These are phyloP conservation scores for Triplophysa bombifrons DNA, from an alignment of 2,797 vertebrate genomes.

Conservation along the genomic window DNA sequence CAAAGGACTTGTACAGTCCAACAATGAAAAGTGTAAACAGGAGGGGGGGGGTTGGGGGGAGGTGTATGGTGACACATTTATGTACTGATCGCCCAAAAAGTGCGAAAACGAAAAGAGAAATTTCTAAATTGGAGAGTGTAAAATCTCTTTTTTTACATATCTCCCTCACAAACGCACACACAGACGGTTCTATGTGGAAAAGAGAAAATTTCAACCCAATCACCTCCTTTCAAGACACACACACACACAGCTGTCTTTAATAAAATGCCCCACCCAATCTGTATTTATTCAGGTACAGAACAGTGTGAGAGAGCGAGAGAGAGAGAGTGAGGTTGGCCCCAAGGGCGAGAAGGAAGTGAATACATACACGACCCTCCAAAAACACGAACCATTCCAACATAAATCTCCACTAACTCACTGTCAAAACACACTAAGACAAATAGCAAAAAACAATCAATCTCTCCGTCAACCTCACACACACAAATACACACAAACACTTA, in stretches of 20 bases:
- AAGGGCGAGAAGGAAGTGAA: constrained; percentile 55
- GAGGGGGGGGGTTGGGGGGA: too few relatives aligned
- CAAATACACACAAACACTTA: constrained; percentile 51
- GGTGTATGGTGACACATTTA: neutral
- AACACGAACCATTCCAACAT: constrained; percentile 73
- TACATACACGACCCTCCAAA: constrained; percentile 56
- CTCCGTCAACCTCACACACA: constrained; percentile 57
- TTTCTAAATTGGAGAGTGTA: neutral
- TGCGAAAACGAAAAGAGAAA: neutral
- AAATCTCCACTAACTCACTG: constrained; percentile 77
- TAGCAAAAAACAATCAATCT: constrained; percentile 73
- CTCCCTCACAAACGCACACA: neutral
- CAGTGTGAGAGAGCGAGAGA: constrained; percentile 60
- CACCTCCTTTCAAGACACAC: constrained; percentile 44
- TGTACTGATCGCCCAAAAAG: neutral
- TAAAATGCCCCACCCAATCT: constrained; percentile 70
- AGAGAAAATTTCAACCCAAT: constrained; percentile 37
- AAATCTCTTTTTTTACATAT: constrained; percentile 33
- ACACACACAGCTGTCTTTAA: constrained; percentile 80
- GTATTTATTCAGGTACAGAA: constrained; percentile 81
- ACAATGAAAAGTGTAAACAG: neutral
- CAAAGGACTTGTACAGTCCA: neutral
- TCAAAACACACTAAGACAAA: constrained; percentile 81
- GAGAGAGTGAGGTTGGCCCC: constrained; percentile 56
- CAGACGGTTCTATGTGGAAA: neutral